Percentiles rank a stretch among this genome's conserved stretches.
phyloP scores from a whole-genome alignment of 2,888 invertebrate genomes.

The Glaucopsyche alexis region DNA sequence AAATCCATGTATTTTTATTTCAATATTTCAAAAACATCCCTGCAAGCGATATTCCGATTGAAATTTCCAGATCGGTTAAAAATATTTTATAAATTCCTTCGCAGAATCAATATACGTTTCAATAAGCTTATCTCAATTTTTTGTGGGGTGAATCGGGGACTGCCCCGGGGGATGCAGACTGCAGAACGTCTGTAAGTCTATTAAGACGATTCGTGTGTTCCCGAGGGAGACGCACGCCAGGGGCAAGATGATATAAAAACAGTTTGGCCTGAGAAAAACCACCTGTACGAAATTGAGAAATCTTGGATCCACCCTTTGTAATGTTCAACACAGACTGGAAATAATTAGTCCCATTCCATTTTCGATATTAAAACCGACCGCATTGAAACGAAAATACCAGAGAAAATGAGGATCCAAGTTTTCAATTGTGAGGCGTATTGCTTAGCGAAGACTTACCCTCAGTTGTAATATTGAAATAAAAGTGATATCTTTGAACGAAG shows the following conservation, averaged over 20 bases:
- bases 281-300: constrained; percentile 64
- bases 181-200: constrained; percentile 72
- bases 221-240: constrained; percentile 54
- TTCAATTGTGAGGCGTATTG: constrained; percentile 54
- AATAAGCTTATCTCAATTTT: constrained; percentile 69
- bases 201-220: constrained; percentile 69
- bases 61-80: constrained; percentile 22
- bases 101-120: constrained; percentile 51
- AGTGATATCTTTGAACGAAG: constrained; percentile 49
- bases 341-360: constrained; percentile 47
- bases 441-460: constrained; percentile 43
- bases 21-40: constrained; percentile 14
- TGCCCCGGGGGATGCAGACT: constrained; percentile 64
- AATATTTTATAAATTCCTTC: constrained; percentile 43
- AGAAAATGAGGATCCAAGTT: constrained; percentile 59
- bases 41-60: constrained; percentile 11
- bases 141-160: constrained; percentile 55
- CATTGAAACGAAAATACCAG: constrained; percentile 52
- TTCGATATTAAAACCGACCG: constrained; percentile 48
- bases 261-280: constrained; percentile 66
- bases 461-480: constrained; percentile 41
- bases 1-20: constrained; percentile 1
- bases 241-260: constrained; percentile 64
- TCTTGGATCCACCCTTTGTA: constrained; percentile 42
- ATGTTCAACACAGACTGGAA: constrained; percentile 48